Evolutionary conservation across 2,888 invertebrate species (phyloP).

Genomic region (Corythucha ciliata): DNA sequence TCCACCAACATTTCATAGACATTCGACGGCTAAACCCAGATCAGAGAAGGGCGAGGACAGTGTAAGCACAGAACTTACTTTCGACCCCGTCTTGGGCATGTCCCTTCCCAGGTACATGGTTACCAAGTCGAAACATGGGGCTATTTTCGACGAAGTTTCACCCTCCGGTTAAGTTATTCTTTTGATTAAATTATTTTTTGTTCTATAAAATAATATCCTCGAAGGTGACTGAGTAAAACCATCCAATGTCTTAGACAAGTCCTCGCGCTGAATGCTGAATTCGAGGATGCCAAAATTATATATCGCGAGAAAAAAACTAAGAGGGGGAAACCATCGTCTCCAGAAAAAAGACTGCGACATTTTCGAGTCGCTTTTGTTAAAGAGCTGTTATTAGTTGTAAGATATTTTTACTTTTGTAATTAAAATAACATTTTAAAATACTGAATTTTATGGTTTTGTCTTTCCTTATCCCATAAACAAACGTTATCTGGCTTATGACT

Average conservation of each 20-base stretch:
- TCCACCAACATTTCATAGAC: conserved; percentile 37
- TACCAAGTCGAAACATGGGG: conserved; percentile 56
- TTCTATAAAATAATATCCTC: background rate
- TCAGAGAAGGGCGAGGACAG: conserved; percentile 50
- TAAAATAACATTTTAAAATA: too few species aligned
- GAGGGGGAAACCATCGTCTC: too few species aligned
- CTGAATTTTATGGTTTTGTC: too few species aligned
- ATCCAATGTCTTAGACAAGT: background rate
- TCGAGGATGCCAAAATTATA: too few species aligned
- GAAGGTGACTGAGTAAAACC: background rate
- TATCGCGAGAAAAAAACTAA: too few species aligned
- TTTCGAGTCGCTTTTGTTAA: too few species aligned
- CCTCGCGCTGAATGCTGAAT: too few species aligned
- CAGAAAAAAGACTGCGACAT: too few species aligned
- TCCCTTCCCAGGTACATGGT: conserved; percentile 60
- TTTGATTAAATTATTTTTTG: background rate
- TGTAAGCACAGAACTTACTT: conserved; percentile 56
- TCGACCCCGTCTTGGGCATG: conserved; percentile 54
- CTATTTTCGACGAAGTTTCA: conserved; percentile 51
- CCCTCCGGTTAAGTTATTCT: conserved; percentile 23
- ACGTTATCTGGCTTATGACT: too few species aligned
- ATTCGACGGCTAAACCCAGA: conserved; percentile 20
- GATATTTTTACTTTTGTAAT: too few species aligned
- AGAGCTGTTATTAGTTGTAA: too few species aligned
- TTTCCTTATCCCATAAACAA: too few species aligned